These are phyloP conservation scores for Drosophila histrio DNA, from an alignment of 2,888 invertebrate genomes.

Conservation along the genomic window DNA sequence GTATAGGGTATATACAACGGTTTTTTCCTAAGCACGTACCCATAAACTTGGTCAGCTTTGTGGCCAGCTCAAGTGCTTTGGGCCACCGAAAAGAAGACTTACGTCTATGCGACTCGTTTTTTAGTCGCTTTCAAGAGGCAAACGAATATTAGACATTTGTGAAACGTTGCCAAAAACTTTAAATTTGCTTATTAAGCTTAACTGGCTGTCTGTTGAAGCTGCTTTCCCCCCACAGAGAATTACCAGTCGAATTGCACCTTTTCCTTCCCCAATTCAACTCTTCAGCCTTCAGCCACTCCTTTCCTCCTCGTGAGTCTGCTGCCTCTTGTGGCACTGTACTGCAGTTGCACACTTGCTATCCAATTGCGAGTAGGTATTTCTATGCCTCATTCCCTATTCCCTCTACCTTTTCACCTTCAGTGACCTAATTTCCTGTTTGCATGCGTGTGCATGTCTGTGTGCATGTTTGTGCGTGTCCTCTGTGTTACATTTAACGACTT, in stretches of 20 bases:
- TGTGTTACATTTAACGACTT: constrained; percentile 76
- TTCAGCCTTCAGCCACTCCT: no score
- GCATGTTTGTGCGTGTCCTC: constrained; percentile 11
- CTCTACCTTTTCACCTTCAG: not conserved
- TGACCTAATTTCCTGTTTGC: constrained; percentile 64
- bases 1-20: constrained; percentile 7
- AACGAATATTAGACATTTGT: constrained; percentile 16
- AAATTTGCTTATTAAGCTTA: constrained; percentile 46
- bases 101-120: constrained; percentile 6
- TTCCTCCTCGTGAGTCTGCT: not conserved
- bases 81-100: constrained; percentile 8
- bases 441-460: constrained; percentile 14
- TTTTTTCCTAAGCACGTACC: constrained; percentile 15
- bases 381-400: constrained; percentile 4
- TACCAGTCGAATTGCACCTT: constrained; percentile 10
- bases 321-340: constrained; percentile 4
- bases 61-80: constrained; percentile 19
- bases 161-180: constrained; percentile 19
- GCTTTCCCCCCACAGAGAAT: not conserved
- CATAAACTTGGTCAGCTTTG: constrained; percentile 16
- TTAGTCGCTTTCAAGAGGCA: not conserved
- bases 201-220: constrained; percentile 2
- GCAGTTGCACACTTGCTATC: constrained; percentile 44
- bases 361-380: constrained; percentile 56
- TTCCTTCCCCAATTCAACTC: not conserved